Evolutionary conservation across 2,797 vertebrate species (phyloP).

Genomic region (Hafferia zeledoni): DNA sequence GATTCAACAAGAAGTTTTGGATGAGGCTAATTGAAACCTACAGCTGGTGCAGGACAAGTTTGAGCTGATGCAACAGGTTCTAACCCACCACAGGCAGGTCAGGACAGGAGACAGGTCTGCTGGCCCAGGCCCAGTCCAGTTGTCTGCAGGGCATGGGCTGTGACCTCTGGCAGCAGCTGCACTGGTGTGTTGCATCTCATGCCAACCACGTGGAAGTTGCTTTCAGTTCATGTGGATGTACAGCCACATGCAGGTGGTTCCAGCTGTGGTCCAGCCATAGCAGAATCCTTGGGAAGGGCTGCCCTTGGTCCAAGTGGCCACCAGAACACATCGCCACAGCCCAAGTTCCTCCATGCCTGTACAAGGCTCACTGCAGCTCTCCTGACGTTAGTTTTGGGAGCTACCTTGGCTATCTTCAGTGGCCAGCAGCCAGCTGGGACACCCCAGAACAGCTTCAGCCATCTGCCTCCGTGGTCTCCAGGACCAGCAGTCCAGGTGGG

Average conservation of each 20-base stretch:
- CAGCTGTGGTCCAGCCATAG: neutral
- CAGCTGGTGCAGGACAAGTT: neutral
- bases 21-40: neutral
- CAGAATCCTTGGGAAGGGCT: neutral
- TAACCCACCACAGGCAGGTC: rapidly evolving
- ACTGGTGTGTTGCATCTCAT: neutral
- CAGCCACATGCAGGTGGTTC: neutral
- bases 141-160: rapidly evolving
- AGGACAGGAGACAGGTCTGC: neutral
- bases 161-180: neutral
- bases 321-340: rapidly evolving
- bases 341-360: rapidly evolving
- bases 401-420: neutral
- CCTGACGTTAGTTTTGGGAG: rapidly evolving
- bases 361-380: rapidly evolving
- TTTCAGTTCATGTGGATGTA: neutral
- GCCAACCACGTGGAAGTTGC: rapidly evolving
- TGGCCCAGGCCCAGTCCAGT: neutral
- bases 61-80: neutral
- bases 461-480: rapidly evolving
- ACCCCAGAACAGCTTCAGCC: neutral
- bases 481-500: neutral
- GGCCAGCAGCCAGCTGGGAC: neutral
- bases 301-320: neutral
- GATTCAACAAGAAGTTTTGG: neutral